Evolutionary conservation across 2,888 invertebrate species (phyloP).

Genomic region (Bugulina stolonifera): DNA sequence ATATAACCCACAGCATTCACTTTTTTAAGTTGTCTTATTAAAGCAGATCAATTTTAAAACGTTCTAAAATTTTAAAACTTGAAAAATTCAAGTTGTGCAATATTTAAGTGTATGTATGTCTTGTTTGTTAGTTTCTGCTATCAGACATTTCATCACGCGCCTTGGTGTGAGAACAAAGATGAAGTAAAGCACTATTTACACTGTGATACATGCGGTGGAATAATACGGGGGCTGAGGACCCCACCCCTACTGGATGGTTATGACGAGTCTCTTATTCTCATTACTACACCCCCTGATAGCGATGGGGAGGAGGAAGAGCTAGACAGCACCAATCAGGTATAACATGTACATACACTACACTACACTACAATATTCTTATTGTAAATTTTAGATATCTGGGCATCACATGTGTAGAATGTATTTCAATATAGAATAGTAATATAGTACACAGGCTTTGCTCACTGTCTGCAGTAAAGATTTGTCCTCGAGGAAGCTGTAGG

Average conservation of each 20-base stretch:
- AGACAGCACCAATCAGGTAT: neutral
- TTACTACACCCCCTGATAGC: neutral
- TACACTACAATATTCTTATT: no score
- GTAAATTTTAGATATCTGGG: no score
- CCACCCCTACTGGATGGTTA: neutral
- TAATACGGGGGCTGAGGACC: neutral
- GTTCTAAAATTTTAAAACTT: no score
- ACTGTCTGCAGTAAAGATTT: no score
- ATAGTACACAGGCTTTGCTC: no score
- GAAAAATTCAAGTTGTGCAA: neutral
- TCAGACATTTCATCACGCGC: neutral
- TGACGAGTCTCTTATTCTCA: neutral
- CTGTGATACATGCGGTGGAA: constrained; percentile 8
- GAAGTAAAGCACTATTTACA: neutral
- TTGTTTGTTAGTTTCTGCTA: constrained; percentile 1
- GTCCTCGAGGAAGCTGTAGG: no score
- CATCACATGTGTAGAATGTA: no score
- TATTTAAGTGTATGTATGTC: neutral
- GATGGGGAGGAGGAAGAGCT: neutral
- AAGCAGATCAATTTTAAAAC: no score
- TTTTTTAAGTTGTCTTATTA: no score
- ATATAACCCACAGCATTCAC: no score
- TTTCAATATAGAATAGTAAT: no score
- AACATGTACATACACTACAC: no score
- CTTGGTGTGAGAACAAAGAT: constrained; percentile 18